Percentiles rank a stretch among this genome's conserved stretches.
phyloP scores from a whole-genome alignment of 2,797 vertebrate genomes.

The Cottoperca gobio region DNA sequence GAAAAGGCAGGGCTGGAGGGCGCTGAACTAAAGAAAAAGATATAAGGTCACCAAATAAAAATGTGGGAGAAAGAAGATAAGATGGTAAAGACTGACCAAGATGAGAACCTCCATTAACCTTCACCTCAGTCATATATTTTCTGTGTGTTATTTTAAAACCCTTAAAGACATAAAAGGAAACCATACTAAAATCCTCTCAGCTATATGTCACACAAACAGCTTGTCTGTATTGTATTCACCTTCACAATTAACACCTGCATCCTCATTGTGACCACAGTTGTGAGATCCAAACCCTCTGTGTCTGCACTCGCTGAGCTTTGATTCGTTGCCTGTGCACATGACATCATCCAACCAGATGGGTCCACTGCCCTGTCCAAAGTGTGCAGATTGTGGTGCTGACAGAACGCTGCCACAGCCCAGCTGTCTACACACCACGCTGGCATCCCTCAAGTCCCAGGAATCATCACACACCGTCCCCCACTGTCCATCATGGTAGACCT shows the following conservation, averaged over 20 bases:
- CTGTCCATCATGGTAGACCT: constrained; percentile 47
- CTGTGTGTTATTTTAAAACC: neutral
- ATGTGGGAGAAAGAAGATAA: neutral
- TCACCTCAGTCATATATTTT: no score
- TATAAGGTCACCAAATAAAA: neutral
- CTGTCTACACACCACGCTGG: constrained; percentile 53
- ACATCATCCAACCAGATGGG: constrained; percentile 73
- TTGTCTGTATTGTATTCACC: no score
- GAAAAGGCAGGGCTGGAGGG: neutral
- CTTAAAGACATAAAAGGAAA: neutral
- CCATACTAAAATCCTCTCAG: no score
- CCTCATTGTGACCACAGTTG: constrained; percentile 55
- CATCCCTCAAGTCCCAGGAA: constrained; percentile 44
- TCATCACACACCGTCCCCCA: constrained; percentile 70
- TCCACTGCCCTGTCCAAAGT: constrained; percentile 61
- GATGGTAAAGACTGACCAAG: neutral
- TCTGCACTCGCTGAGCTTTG: no score
- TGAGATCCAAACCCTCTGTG: neutral
- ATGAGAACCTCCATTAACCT: neutral
- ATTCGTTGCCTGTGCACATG: no score
- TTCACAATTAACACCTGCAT: constrained; percentile 65
- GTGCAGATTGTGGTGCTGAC: no score
- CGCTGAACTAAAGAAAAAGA: constrained; percentile 22
- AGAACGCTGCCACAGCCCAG: no score
- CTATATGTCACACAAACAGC: no score